A percentile compares a stretch with the other conserved stretches of the same genome.
Evolutionary conservation across 2,888 invertebrate species (phyloP).

Genomic region (Rutpela maculata): DNA sequence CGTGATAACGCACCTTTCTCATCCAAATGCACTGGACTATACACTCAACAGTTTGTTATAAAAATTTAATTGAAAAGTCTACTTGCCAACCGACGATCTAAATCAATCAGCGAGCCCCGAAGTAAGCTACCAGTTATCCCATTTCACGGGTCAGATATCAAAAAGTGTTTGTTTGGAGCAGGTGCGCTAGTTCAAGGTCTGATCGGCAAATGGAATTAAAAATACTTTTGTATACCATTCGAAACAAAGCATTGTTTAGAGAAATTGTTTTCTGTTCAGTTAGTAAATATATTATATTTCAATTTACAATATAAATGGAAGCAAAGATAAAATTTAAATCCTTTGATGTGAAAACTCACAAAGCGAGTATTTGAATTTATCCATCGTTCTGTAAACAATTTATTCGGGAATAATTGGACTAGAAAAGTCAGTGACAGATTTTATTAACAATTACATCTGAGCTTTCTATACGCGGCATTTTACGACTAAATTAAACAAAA

Average conservation of each 20-base stretch:
- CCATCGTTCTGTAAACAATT: background rate
- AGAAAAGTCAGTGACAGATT: too few species aligned
- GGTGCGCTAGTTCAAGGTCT: conserved; percentile 8
- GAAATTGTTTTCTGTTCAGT: conserved; percentile 19
- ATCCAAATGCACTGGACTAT: too few species aligned
- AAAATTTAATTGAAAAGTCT: conserved; percentile 34
- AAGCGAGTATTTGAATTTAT: background rate
- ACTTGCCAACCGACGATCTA: background rate
- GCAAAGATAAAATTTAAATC: background rate
- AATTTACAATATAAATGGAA: background rate
- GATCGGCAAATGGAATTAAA: conserved; percentile 26
- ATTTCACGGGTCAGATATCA: conserved; percentile 32
- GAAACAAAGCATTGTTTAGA: conserved; percentile 15
- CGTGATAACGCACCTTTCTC: too few species aligned
- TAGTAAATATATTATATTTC: conserved; percentile 16
- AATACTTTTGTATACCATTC: conserved; percentile 2
- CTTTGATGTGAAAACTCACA: background rate
- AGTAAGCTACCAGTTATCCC: conserved; percentile 12
- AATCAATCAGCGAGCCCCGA: conserved; percentile 17
- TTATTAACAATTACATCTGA: too few species aligned
- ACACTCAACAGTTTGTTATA: conserved; percentile 8
- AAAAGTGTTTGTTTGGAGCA: conserved; percentile 11
- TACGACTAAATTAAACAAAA: too few species aligned
- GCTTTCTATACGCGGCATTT: too few species aligned
- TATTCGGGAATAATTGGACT: background rate